Evolutionary conservation across 2,797 vertebrate species (phyloP), one percentile per base, ranked within the genome.

Genomic region (Chromobotia macracanthus): DNA sequence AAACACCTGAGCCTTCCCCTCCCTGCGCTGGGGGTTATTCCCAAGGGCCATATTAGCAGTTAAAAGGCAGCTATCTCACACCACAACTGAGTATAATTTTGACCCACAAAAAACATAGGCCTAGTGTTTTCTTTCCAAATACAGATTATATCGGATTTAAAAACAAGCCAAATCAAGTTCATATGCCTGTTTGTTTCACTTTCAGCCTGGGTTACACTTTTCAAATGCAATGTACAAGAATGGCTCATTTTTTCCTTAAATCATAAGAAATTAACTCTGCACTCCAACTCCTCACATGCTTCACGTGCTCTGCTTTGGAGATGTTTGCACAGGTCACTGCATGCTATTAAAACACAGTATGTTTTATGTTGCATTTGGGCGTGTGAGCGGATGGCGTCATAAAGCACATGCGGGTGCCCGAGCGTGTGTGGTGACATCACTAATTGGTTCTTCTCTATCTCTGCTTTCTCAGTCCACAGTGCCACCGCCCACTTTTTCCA

Each of bases 401-500:
- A 56, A 44, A 74, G 73, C 79, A 25, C 31, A 18, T 72, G 79
- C 28, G 75, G 75, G 64, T 41, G 35, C 66, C 21, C 66, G 18
- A 44, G 31, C 11, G 13, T 6, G 16, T 9, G 21, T n/a, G 10
- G 25, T 51, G 50, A 61, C 76, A 11, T 67, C 25, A 80, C 81
- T 82, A 72, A 84, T 75, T 79, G 35, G 86, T 89, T 51, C 53
- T n/a, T 78, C 50, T 80, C 13, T 81, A 48, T 71, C 77, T 83
- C n/a, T 85, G 86, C 86, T 28, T 84, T 87, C 83, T 86, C 92
- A 99, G 97, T 97, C 96, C 55, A 84, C 95, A 85, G 94, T 98
- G 87, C 97, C 95, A 46, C 95, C 96, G 72, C 94, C 97, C 7
- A 97, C 95, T 89, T 99, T 98, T 67, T 96, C 96, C 92, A 97